These are phyloP conservation scores for Teleopsis dalmanni DNA, from an alignment of 1,140 invertebrate genomes.

Conservation along the genomic window DNA sequence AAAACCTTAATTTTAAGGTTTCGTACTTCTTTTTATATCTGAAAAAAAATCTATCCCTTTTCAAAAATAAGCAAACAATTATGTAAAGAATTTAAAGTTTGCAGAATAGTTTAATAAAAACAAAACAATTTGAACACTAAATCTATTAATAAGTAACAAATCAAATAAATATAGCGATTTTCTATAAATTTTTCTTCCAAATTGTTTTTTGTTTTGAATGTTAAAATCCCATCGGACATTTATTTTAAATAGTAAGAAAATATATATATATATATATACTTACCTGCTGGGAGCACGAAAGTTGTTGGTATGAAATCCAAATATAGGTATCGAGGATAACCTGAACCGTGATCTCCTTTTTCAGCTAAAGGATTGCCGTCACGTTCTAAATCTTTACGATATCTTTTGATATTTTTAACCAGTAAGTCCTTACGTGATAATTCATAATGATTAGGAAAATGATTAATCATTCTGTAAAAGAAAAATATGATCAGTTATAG, in stretches of 20 bases:
- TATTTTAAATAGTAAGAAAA: not conserved
- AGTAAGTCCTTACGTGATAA: slow-evolving; percentile 88
- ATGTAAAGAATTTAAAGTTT: not conserved
- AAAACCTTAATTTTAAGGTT: too few species aligned
- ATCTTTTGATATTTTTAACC: slow-evolving; percentile 93
- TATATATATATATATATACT: not conserved
- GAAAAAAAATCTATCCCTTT: too few species aligned
- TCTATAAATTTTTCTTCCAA: too few species aligned
- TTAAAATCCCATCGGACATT: too few species aligned
- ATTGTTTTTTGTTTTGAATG: too few species aligned
- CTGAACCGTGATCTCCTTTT: slow-evolving; percentile 56
- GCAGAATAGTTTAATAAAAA: not conserved
- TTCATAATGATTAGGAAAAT: slow-evolving; percentile 93
- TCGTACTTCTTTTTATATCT: too few species aligned
- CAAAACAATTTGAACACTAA: too few species aligned
- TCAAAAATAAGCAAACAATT: too few species aligned
- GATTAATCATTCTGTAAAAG: slow-evolving; percentile 62
- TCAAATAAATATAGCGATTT: too few species aligned
- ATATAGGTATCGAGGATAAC: slow-evolving; percentile 67
- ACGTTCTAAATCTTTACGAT: slow-evolving; percentile 82
- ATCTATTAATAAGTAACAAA: too few species aligned
- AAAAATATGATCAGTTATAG: too few species aligned
- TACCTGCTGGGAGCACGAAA: slow-evolving; percentile 80
- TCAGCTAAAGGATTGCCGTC: slow-evolving; percentile 83
- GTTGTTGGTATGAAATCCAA: slow-evolving; percentile 89